Evolutionary conservation across 2,888 invertebrate species (phyloP).

Genomic region (Platynereis dumerilii): DNA sequence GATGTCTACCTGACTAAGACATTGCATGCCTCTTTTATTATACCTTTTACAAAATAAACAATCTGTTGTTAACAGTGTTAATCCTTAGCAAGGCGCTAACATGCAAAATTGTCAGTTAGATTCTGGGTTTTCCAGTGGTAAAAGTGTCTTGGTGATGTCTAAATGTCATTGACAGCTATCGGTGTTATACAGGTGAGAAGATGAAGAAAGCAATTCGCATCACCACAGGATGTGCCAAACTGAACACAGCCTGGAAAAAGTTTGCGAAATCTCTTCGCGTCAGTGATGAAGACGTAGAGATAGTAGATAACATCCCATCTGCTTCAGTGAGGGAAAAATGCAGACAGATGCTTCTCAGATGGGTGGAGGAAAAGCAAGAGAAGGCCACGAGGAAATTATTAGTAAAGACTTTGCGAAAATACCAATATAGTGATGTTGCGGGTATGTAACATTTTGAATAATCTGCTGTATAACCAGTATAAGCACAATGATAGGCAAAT

Average conservation of each 20-base stretch:
- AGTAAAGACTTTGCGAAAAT: not conserved
- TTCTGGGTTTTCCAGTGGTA: too few species aligned
- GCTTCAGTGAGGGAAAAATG: not conserved
- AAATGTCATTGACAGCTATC: too few species aligned
- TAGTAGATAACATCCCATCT: not conserved
- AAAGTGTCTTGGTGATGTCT: too few species aligned
- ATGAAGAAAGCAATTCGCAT: conserved; percentile 1
- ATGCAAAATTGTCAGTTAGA: too few species aligned
- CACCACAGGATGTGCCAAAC: not conserved
- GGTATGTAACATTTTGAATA: too few species aligned
- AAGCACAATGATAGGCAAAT: too few species aligned
- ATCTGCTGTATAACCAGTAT: too few species aligned
- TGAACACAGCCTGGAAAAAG: not conserved
- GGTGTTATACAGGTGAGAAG: conserved; percentile 6
- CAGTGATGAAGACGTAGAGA: not conserved
- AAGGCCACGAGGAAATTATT: conserved; percentile 2
- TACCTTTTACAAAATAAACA: too few species aligned
- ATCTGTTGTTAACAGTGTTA: too few species aligned
- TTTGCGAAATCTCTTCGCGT: not conserved
- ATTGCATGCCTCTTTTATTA: too few species aligned
- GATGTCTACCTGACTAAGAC: too few species aligned
- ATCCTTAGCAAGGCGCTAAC: too few species aligned
- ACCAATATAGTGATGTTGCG: not conserved
- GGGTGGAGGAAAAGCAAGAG: not conserved
- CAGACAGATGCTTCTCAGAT: not conserved